Conservation (phyloP, 2,113 vertebrate genomes). For the Talpa occidentalis region DNA sequence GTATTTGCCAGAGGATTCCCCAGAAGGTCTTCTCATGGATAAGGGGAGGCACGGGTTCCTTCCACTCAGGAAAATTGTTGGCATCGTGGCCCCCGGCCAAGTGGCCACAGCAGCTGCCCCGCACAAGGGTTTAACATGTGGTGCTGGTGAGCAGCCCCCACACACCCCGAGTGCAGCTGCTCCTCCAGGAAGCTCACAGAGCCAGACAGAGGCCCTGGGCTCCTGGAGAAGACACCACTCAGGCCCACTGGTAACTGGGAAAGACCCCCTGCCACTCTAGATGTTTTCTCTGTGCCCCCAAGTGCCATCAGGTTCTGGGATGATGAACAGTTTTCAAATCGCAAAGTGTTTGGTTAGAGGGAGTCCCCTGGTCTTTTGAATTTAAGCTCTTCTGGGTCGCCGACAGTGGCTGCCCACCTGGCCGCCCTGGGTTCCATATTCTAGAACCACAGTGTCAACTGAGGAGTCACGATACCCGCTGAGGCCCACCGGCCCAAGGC, state of each 20-base stretch:
- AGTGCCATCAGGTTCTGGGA: background rate
- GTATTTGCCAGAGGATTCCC: conserved; percentile 3
- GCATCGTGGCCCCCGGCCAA: background rate
- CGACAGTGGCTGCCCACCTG: background rate
- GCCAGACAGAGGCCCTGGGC: no score
- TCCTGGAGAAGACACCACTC: no score
- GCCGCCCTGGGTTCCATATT: background rate
- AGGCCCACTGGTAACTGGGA: background rate
- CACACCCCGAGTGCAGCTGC: rapidly evolving
- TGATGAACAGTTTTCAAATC: background rate
- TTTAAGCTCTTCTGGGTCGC: background rate
- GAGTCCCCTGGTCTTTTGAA: background rate
- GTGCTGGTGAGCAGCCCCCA: no score
- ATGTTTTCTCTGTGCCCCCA: background rate
- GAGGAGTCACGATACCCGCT: background rate
- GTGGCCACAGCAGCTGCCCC: background rate
- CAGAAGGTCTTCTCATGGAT: background rate
- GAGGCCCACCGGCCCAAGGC: background rate
- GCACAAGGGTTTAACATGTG: background rate
- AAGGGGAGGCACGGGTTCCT: background rate
- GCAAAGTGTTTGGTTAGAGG: background rate
- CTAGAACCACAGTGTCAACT: background rate
- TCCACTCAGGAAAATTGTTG: background rate
- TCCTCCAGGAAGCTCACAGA: background rate
- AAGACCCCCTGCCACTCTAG: no score